Evolutionary conservation across 2,797 vertebrate species (phyloP).

Genomic region (Gallirallus australis): DNA sequence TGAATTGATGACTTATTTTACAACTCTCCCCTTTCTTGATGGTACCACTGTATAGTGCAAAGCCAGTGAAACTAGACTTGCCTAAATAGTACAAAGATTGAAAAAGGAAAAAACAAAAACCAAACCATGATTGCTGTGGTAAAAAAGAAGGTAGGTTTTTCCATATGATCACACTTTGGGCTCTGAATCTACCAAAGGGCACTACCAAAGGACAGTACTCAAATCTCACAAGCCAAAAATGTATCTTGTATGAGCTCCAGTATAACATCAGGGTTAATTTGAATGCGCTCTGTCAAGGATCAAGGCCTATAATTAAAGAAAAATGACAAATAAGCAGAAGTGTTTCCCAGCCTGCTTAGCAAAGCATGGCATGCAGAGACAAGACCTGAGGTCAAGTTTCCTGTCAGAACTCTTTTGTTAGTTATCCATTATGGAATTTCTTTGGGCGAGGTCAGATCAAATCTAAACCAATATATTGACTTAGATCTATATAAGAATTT

Average conservation of each 20-base stretch:
- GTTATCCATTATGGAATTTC: neutral
- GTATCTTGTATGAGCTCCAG: neutral
- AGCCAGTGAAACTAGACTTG: neutral
- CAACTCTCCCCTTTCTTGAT: constrained; percentile 56
- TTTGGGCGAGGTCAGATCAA: neutral
- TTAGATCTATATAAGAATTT: neutral
- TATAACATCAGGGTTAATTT: neutral
- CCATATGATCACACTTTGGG: neutral
- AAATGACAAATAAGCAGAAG: constrained; percentile 10
- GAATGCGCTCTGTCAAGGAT: neutral
- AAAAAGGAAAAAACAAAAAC: neutral
- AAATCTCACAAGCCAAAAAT: neutral
- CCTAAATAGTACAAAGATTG: constrained; percentile 1
- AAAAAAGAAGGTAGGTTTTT: neutral
- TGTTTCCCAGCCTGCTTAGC: constrained; percentile 14
- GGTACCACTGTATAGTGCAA: constrained; percentile 31
- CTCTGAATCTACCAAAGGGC: neutral
- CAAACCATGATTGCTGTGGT: neutral
- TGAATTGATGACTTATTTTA: constrained; percentile 71
- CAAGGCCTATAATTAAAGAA: neutral
- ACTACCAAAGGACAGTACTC: neutral
- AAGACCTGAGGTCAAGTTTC: neutral
- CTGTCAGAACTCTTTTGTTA: neutral
- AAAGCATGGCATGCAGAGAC: neutral
- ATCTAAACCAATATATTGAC: neutral